Base-by-base conservation (phyloP, 2,888 invertebrate species). In the Oligia latruncula region DNA sequence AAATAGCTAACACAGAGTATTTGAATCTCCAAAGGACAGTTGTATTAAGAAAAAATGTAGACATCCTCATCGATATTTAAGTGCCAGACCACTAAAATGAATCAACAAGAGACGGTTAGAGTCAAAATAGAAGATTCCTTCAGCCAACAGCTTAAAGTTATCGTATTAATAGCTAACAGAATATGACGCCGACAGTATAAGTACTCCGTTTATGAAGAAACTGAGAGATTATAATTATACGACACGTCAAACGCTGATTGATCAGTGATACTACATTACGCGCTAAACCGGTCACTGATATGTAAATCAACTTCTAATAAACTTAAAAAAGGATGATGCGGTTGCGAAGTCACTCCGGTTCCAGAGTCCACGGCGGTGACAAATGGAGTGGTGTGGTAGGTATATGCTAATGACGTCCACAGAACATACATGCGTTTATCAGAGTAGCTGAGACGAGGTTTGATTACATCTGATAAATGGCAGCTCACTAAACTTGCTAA, bases 381-480 rank as follows among this genome's bases (percentile, higher is more conserved):
- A 89, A 90, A 92, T 92, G 88, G 82, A 86, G 74, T 85, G 70
- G 76, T 58, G 40, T 82, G 73, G 62, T 79, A 67, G 62, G 72
- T 75, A 72, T 78, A 79, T 74, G 78, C 29, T 70, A 80, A 76
- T 85, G 80, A 80, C 78, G 76, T 90, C 91, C 79, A 79, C 78
- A 88, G 91, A 93, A 93, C 92, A 91, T 89, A 91, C 88, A 90
- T 91, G 86, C 93, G 92, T 91, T 94, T 93, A 95, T 95, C 95
- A 95, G 93, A 89, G 92, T 91, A 90, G 88, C 92, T 83, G 90
- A 90, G 91, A 91, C 93, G 90, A 90, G 91, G 91, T 93, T 94
- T 94, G 94, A 95, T 95, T 95, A 94, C 94, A 85, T 93, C 93
- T 94, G 95, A 95, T 95, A 93, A 93, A 95, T 94, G 90, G 90